Percentiles rank a stretch among this genome's conserved stretches.
Conservation (phyloP, 1,140 invertebrate species). For the Ptiloglossa arizonensis region DNA sequence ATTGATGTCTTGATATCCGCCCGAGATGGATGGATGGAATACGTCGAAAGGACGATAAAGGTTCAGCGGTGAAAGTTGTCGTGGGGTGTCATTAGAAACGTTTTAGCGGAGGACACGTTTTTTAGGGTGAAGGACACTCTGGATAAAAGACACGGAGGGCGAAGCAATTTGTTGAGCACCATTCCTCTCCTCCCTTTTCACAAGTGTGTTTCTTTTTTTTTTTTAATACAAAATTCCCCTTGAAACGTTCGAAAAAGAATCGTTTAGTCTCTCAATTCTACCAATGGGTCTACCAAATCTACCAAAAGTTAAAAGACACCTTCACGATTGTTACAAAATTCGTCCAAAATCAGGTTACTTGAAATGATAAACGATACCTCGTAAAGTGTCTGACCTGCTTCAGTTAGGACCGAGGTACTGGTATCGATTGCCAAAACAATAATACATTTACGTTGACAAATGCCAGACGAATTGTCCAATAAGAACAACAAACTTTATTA, state of each 20-base stretch:
- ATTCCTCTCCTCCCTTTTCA: background rate
- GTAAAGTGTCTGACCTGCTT: background rate
- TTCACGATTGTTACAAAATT: background rate
- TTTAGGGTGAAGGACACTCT: background rate
- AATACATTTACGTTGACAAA: background rate
- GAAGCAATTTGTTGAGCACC: background rate
- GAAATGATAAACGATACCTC: background rate
- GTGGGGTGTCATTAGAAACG: background rate
- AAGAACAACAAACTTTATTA: background rate
- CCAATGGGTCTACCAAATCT: too few relatives aligned
- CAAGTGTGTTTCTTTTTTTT: background rate
- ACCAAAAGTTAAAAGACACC: too few relatives aligned
- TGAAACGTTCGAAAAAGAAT: too few relatives aligned
- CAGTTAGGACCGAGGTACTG: background rate
- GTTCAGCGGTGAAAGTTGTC: background rate
- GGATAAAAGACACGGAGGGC: too few relatives aligned
- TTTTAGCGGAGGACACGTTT: background rate
- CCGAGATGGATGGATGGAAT: background rate
- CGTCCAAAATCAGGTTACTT: background rate
- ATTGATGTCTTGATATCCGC: constrained; percentile 12
- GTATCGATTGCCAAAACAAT: background rate
- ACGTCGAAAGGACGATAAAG: background rate
- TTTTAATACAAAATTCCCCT: background rate
- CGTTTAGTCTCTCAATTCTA: background rate
- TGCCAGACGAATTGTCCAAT: background rate